Evolutionary conservation across 2,888 invertebrate genomes (phyloP), one percentile per base, ranked within the genome.

Genomic region (Chrysolina oricalcia): DNA sequence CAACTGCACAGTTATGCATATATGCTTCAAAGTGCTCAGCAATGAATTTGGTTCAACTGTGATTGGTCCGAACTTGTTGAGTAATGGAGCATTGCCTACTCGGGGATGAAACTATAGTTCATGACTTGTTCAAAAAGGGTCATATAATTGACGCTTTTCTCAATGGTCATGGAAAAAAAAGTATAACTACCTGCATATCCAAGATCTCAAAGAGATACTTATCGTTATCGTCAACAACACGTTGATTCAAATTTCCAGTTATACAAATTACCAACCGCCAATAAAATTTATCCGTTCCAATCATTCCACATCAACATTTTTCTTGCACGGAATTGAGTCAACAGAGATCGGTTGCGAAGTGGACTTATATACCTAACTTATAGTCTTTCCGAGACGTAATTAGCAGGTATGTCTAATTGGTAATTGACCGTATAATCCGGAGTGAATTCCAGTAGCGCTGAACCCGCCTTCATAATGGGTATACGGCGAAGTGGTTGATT

Each of bases 391-490:
- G 40, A 53, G 40, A 17, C 53, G 82, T 83, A 83, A 84, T 83
- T 83, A 83, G 82, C 84, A 82, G 85, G 82, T 82, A 84, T 80
- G 80, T 82, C 84, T 85, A 85, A 86, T 86, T 85, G 85, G 85
- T 85, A 85, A 85, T 84, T 81, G 83, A 83, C 80, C 83, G 80
- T 83, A 82, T 84, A 85, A 85, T 84, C 81, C 78, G 81, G 82
- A 80, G 81, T 81, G 81, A 79, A 83, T 82, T 83, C 82, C 85
- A 81, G 85, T 84, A 85, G 84, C 84, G 68, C 70, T 67, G 76
- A 78, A 73, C 74, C 82, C 83, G 83, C 85, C 83, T 81, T 74
- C 15, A 56, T 68, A 53, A 68, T 68, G 68, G 68, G 68, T 68
- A 41, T 53, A 41, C 68, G 17, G 68, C 23, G 53, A 35, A 35